Evolutionary conservation across 2,888 invertebrate genomes (phyloP), one percentile per base, ranked within the genome.

Genomic region (Palloptera scutellata): DNA sequence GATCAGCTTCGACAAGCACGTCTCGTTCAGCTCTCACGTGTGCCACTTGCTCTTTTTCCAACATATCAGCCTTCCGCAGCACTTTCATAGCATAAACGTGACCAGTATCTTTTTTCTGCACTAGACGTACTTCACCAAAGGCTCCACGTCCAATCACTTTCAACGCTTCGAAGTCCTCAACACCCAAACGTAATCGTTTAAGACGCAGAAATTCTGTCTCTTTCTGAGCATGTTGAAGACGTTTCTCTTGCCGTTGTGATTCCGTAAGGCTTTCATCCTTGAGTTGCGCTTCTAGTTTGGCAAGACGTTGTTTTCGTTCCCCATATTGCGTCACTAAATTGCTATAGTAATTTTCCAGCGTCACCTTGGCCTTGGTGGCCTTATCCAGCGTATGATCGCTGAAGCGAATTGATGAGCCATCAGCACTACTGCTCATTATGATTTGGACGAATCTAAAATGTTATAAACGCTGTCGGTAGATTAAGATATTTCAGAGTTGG

Each of bases 61-160:
- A 87, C 99, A 99, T 99, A 84, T 99, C 98, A 5, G 96, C 95
- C 85, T 99, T 99, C 73, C 98, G 90, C 66, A 99, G 90, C 82
- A 99, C 99, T 87, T 99, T 99, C 99, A 99, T 99, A 51, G 99
- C 99, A 86, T 98, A 99, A 62, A 99, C 96, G 86, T 99, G 98
- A 5, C 99, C 99, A 1, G 98, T 99, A 86, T 99, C 99, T 86
- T 97, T 97, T 86, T 99, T 99, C 87, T 99, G 99, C 64, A 98
- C 99, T 69, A 99, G 88, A 73, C 99, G 92, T 66, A 98, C 98
- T 86, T 96, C 95, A 40, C 96, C 95, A 82, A 96, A 96, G 58
- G 95, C 96, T 54, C 95, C 96, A 75, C 95, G 89, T n/a, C 95
- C 96, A 79, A 95, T 95, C 73, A 97, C 84, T 88, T 98, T 99